A percentile compares a stretch with the other conserved stretches of the same genome.
Conservation (phyloP, 2,113 vertebrate genomes). For the Lepidothrix coronata region DNA sequence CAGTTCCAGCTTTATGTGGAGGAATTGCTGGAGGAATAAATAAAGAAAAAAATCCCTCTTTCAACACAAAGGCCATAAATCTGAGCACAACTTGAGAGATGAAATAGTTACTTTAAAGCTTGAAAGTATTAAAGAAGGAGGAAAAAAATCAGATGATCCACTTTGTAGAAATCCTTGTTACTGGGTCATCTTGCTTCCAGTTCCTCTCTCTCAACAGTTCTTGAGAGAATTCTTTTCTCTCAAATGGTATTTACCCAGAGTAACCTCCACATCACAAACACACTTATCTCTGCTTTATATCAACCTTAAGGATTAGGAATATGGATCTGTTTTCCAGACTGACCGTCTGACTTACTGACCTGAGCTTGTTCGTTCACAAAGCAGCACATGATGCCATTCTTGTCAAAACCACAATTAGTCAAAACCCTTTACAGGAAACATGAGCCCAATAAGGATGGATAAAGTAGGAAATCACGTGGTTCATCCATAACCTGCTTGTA, state of each 20-base stretch:
- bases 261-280: slow-evolving; percentile 50
- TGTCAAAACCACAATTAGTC: slow-evolving; percentile 81
- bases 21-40: neutral
- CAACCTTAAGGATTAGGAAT: slow-evolving; percentile 72
- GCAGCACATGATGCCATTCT: slow-evolving; percentile 69
- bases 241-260: slow-evolving; percentile 40
- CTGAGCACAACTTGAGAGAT: neutral
- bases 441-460: slow-evolving; percentile 74
- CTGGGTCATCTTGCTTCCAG: slow-evolving; percentile 13
- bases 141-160: neutral
- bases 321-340: slow-evolving; percentile 81
- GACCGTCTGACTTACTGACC: slow-evolving; percentile 77
- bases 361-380: slow-evolving; percentile 49
- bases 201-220: neutral
- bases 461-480: slow-evolving; percentile 75
- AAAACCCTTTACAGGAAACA: slow-evolving; percentile 86
- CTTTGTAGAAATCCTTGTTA: neutral
- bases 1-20: neutral
- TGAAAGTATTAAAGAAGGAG: neutral
- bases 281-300: slow-evolving; percentile 72
- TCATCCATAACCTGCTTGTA: neutral
- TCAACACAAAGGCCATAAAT: neutral
- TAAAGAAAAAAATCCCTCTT: neutral
- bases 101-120: neutral
- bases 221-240: neutral